Evolutionary conservation across 2,888 invertebrate genomes (phyloP), one percentile per base, ranked within the genome.

Genomic region (Tinea semifulvella): DNA sequence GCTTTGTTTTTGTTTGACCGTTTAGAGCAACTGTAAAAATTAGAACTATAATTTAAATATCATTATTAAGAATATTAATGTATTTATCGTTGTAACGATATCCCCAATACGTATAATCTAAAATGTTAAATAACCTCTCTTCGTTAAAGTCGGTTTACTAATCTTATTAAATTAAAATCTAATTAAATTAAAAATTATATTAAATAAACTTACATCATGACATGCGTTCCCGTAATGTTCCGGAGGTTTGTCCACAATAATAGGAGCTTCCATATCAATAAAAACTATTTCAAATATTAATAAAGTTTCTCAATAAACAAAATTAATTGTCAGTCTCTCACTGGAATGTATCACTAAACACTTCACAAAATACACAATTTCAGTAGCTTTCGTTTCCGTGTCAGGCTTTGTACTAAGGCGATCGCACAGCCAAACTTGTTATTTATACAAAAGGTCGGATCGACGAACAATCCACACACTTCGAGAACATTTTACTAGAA

Each of bases 231-330:
- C 81, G 61, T 77, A 80, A 65, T 84, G 84, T 63, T 84, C 84
- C 56, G 83, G 80, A 55, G 84, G 83, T 60, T 80, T 82, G 69
- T 85, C 85, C 70, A 85, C 59, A 65, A 85, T 83, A 70, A 85
- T 82, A 58, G 85, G 84, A 49, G 85, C 84, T 68, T 85, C 84
- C 85, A 85, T 85, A 53, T 56, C 53, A n/a, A n/a, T n/a, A n/a
- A n/a, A n/a, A n/a, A n/a, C 60, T 50, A 51, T 46, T 22, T 27
- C 22, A 19, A 31, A 20, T 26, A 26, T 14, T 19, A 46, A 38
- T 16, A 31, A 31, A 26, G 17, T 27, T 20, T 45, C 17, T 20
- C 36, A 22, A 35, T 17, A 17, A 4, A 28, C n/a, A 7, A 11
- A 35, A 35, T 16, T 27, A 10, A 13, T 19, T 38, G 4, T 11